Evolutionary conservation across 2,797 vertebrate species (phyloP).

Genomic region (Forpus xanthops): DNA sequence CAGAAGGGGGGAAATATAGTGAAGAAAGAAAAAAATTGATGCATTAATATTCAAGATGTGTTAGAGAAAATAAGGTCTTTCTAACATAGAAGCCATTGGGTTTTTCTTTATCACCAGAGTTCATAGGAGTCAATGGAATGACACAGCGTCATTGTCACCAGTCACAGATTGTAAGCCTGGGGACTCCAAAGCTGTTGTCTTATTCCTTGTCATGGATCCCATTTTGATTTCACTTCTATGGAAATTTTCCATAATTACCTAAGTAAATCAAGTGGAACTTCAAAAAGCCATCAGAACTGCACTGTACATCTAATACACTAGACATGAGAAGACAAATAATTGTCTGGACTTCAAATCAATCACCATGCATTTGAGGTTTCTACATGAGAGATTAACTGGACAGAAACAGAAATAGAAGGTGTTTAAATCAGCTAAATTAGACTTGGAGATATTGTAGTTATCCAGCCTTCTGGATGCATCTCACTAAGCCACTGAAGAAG

Average conservation of each 20-base stretch:
- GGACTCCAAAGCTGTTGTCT: background rate
- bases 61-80: constrained; percentile 45
- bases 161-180: background rate
- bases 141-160: background rate
- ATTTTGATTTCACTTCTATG: background rate
- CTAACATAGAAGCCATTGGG: background rate
- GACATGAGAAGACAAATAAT: background rate
- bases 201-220: background rate
- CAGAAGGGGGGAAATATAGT: background rate
- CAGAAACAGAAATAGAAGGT: background rate
- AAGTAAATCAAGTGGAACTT: background rate
- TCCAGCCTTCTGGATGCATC: background rate
- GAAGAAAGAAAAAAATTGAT: constrained; percentile 6
- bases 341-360: background rate
- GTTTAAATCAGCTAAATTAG: background rate
- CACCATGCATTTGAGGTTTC: background rate
- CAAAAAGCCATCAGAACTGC: background rate
- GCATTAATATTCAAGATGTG: background rate
- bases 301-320: background rate
- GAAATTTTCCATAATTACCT: background rate
- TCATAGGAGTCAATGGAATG: background rate
- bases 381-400: background rate
- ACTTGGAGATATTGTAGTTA: background rate
- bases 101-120: background rate
- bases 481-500: background rate